phyloP scores from a whole-genome alignment of 2,113 vertebrate genomes.

The Sebastes schlegelii region DNA sequence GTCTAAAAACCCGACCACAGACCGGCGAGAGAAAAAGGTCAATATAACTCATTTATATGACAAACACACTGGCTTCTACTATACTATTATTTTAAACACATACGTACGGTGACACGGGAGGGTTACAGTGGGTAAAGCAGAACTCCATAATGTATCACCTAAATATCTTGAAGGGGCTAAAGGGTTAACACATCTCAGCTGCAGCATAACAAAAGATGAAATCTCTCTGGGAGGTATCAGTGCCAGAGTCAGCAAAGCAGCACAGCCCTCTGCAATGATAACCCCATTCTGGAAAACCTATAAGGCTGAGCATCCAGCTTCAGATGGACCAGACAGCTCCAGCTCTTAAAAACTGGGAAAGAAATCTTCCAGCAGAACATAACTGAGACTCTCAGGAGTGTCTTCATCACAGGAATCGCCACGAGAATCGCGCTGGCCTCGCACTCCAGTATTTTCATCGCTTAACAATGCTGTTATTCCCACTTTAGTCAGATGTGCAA shows the following conservation, averaged over 20 bases:
- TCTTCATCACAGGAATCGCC: constrained; percentile 58
- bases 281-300: constrained; percentile 79
- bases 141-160: constrained; percentile 15
- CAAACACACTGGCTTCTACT: constrained; percentile 15
- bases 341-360: constrained; percentile 63
- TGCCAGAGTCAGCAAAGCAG: constrained; percentile 80
- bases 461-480: constrained; percentile 53
- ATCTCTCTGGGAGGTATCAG: constrained; percentile 77
- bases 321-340: constrained; percentile 61
- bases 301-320: constrained; percentile 68
- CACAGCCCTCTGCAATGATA: constrained; percentile 72
- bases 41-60: constrained; percentile 49
- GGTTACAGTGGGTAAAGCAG: background rate
- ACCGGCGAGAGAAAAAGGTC: constrained; percentile 58
- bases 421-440: constrained; percentile 50
- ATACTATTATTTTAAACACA: background rate
- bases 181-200: constrained; percentile 75
- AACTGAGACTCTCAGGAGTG: constrained; percentile 67
- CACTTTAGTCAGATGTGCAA: constrained; percentile 55
- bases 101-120: background rate
- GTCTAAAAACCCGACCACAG: constrained; percentile 64
- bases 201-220: constrained; percentile 78
- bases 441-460: constrained; percentile 47
- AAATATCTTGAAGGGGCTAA: constrained; percentile 48
- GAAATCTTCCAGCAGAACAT: constrained; percentile 64